phyloP scores from a whole-genome alignment of 2,113 vertebrate genomes.

The Deroptyus accipitrinus region DNA sequence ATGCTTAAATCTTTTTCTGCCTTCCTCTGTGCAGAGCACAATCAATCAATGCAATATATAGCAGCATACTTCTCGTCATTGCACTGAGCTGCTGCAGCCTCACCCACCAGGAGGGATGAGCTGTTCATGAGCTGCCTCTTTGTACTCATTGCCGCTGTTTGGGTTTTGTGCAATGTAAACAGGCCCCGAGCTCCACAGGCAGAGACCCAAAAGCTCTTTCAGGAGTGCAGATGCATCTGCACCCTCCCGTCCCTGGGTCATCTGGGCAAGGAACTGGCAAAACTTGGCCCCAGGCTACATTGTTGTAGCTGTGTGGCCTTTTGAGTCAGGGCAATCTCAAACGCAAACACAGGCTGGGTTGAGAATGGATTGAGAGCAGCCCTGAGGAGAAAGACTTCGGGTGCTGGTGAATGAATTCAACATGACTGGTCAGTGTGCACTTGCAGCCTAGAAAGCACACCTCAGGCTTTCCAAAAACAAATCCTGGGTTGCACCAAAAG shows the following conservation, averaged over 20 bases:
- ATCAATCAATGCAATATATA: neutral
- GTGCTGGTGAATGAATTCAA: neutral
- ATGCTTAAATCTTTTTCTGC: neutral
- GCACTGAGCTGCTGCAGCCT: neutral
- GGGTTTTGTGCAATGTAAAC: neutral
- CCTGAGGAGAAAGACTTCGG: neutral
- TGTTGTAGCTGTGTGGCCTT: neutral
- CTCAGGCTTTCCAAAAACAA: neutral
- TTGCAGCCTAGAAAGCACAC: neutral
- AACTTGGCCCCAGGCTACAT: neutral
- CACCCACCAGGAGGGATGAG: neutral
- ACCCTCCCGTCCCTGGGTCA: neutral
- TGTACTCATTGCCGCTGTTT: fast-evolving
- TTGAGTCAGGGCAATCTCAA: neutral
- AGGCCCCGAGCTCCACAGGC: neutral
- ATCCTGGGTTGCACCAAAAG: neutral
- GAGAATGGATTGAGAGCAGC: neutral
- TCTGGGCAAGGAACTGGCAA: neutral
- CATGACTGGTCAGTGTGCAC: neutral
- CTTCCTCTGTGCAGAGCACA: neutral
- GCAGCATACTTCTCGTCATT: neutral
- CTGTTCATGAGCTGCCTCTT: neutral
- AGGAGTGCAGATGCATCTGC: neutral
- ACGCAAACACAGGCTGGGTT: neutral
- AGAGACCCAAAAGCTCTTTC: neutral